Evolutionary conservation across 2,888 invertebrate genomes (phyloP).

Genomic region (Parasteatoda lunata): DNA sequence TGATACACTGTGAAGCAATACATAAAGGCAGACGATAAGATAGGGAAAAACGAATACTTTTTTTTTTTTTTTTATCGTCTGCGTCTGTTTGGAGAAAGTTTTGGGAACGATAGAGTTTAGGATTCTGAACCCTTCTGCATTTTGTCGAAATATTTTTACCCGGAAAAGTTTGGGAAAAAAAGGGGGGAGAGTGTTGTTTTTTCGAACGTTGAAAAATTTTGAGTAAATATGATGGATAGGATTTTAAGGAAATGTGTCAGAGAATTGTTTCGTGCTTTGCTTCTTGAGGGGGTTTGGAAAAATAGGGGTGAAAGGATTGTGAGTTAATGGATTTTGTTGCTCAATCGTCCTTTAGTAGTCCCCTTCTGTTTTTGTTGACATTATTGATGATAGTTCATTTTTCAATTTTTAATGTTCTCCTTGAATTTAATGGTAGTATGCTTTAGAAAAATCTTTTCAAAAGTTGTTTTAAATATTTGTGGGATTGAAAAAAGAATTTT

Average conservation of each 20-base stretch:
- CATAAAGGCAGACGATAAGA: slow-evolving; percentile 19
- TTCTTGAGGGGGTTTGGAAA: background rate
- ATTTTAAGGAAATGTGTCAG: background rate
- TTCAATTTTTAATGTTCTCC: too few relatives aligned
- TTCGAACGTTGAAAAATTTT: slow-evolving; percentile 8
- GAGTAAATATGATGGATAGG: slow-evolving; percentile 50
- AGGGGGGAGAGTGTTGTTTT: too few relatives aligned
- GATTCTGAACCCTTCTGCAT: slow-evolving; percentile 1
- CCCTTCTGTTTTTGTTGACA: too few relatives aligned
- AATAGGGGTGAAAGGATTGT: background rate
- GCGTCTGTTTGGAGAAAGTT: slow-evolving; percentile 6
- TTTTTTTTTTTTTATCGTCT: slow-evolving; percentile 5
- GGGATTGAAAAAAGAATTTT: too few relatives aligned
- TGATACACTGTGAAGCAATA: slow-evolving; percentile 26
- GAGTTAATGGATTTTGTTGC: background rate
- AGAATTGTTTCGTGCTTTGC: background rate
- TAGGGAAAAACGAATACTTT: slow-evolving; percentile 7
- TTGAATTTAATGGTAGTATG: too few relatives aligned
- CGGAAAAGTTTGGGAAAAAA: too few relatives aligned
- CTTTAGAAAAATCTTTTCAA: too few relatives aligned
- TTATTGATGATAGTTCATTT: too few relatives aligned
- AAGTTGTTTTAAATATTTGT: too few relatives aligned
- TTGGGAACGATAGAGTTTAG: background rate
- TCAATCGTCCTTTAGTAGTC: too few relatives aligned
- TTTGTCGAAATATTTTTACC: slow-evolving; percentile 17